Conservation (phyloP, 1,140 invertebrate species). For the Magallana gigas region DNA sequence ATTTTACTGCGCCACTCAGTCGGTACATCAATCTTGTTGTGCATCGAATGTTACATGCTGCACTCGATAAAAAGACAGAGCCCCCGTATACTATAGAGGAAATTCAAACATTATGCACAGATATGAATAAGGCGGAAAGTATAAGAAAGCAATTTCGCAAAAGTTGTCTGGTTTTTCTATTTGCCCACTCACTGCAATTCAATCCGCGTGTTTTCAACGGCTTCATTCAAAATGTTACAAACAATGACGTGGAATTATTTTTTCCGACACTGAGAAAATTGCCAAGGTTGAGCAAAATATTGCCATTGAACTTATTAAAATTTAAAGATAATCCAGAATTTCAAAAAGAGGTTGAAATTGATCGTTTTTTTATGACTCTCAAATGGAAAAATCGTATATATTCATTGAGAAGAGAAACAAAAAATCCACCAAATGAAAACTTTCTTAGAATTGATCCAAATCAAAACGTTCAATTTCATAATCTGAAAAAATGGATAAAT, state of each 20-base stretch:
- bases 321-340: conserved; percentile 43
- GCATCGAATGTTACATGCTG: conserved; percentile 63
- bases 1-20: conserved; percentile 79
- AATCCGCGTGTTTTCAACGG: conserved; percentile 33
- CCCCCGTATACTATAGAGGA: conserved; percentile 52
- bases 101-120: conserved; percentile 52
- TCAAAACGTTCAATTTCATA: conserved; percentile 33
- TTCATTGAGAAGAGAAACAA: conserved; percentile 1
- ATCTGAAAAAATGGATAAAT: conserved; percentile 37
- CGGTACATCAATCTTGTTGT: conserved; percentile 77
- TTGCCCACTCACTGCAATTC: conserved; percentile 24
- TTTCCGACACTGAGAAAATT: conserved; percentile 43
- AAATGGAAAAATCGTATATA: conserved; percentile 53
- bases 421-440: conserved; percentile 2
- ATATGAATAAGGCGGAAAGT: conserved; percentile 51
- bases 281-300: conserved; percentile 16
- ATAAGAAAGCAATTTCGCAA: conserved; percentile 54
- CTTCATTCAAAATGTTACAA: conserved; percentile 47
- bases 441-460: conserved; percentile 48
- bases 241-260: conserved; percentile 42
- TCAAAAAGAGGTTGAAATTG: not conserved
- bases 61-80: conserved; percentile 43
- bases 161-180: conserved; percentile 36
- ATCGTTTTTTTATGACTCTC: conserved; percentile 16
- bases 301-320: conserved; percentile 48